Percentiles rank a stretch among this genome's conserved stretches.
phyloP scores from a whole-genome alignment of 1,140 invertebrate species.

The Anoplophora glabripennis region DNA sequence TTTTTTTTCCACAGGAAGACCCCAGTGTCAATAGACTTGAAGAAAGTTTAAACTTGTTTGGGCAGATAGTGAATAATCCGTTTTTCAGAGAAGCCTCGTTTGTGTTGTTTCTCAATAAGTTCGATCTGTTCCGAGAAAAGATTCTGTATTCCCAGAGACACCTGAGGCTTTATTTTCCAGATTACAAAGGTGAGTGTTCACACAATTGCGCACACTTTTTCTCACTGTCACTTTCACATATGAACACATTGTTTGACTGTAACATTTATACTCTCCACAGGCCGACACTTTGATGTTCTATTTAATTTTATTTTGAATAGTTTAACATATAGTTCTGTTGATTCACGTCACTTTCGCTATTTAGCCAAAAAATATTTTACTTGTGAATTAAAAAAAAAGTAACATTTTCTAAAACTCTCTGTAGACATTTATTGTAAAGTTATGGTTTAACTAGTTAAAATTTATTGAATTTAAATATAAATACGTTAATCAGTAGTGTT shows the following conservation, averaged over 20 bases:
- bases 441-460: too few species aligned
- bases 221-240: too few species aligned
- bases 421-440: too few species aligned
- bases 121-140: slow-evolving; percentile 67
- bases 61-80: slow-evolving; percentile 63
- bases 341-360: too few species aligned
- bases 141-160: slow-evolving; percentile 62
- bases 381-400: too few species aligned
- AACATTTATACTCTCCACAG: background rate
- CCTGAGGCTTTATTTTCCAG: slow-evolving; percentile 58
- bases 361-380: too few species aligned
- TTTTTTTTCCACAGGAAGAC: slow-evolving; percentile 57
- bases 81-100: slow-evolving; percentile 64
- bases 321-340: too few species aligned
- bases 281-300: background rate
- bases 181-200: slow-evolving; percentile 54
- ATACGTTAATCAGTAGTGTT: too few species aligned
- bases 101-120: slow-evolving; percentile 70
- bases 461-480: too few species aligned
- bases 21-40: slow-evolving; percentile 61
- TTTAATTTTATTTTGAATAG: slow-evolving; percentile 19
- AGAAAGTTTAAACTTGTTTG: slow-evolving; percentile 64
- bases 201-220: too few species aligned
- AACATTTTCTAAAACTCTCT: too few species aligned
- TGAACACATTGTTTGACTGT: background rate